These are phyloP conservation scores for Phasia obesa DNA, from an alignment of 2,888 invertebrate species.

Conservation along the genomic window DNA sequence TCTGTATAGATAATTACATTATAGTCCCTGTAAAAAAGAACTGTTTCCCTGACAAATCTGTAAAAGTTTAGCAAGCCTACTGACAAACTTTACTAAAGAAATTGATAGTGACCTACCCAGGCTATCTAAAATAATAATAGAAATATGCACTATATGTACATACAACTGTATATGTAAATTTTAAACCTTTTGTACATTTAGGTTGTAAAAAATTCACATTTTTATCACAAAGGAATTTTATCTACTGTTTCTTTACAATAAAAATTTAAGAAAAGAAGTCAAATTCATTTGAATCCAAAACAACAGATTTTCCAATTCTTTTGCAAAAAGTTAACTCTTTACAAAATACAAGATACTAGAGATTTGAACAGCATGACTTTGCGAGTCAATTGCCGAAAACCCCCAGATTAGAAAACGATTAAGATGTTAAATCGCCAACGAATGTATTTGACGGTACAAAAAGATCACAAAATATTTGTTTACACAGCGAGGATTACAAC, in stretches of 20 bases:
- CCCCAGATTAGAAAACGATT: conserved; percentile 71
- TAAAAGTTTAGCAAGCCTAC: too few relatives aligned
- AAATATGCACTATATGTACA: too few relatives aligned
- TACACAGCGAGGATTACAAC: conserved; percentile 78
- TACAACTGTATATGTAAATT: too few relatives aligned
- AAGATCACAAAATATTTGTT: conserved; percentile 78
- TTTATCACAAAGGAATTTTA: neutral
- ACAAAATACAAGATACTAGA: neutral
- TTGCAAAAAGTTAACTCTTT: conserved; percentile 54
- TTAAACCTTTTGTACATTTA: too few relatives aligned
- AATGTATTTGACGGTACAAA: conserved; percentile 32
- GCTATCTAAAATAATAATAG: too few relatives aligned
- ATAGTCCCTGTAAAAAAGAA: too few relatives aligned
- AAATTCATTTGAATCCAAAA: conserved; percentile 63
- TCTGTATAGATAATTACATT: too few relatives aligned
- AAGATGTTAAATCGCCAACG: conserved; percentile 35
- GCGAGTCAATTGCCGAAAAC: conserved; percentile 78
- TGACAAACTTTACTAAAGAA: too few relatives aligned
- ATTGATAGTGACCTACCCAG: too few relatives aligned
- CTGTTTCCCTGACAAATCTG: too few relatives aligned
- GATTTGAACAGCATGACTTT: conserved; percentile 53
- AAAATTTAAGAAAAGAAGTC: conserved; percentile 38
- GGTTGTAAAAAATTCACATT: neutral
- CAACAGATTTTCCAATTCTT: neutral
- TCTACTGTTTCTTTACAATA: conserved; percentile 21